Base-by-base conservation (phyloP, 2,797 vertebrate genomes). In the Cichlasoma orientale region DNA sequence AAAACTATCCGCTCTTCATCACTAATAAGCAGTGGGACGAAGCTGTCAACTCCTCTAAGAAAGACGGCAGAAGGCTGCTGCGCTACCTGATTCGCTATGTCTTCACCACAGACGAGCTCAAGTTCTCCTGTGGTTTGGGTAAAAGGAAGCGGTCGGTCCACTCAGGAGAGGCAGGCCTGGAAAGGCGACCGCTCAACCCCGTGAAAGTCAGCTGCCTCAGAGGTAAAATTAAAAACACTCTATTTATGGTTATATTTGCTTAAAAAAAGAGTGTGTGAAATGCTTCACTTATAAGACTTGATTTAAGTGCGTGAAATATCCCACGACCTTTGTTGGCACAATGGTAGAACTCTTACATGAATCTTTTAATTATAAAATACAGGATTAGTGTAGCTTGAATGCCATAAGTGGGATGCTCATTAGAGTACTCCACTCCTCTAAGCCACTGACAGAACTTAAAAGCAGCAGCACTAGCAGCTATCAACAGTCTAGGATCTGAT, bases 141-240 rank as follows among this genome's bases (percentile, higher is more conserved):
- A 99, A 99, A 96, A 97, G 98, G 96, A 99, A 99, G 96, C 98
- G 98, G 84, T 99, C 98, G 75, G 97, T 98, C 92, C 97, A 99
- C 96, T 97, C 97, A 88, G 97, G 97, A 94, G 98, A 99, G 88
- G 94, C 97, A 33, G 98, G 98, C 89, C 97, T 97, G 78, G 98
- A 99, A 96, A 97, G 98, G 94, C 96, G 97, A 78, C 98, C 98
- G 75, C 97, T 99, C 92, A 99, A 99, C 96, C 98, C 98, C 41
- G 95, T 99, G 94, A 99, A 99, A 97, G 98, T 99, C 95, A 98
- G 97, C 94, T 99, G 98, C 95, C 98, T 99, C 95, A 97, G 98
- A 99, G 98, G 98, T 99, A 97, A 50, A 4, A 66, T 5, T 44
- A 7, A 36, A 36, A 36, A 11, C 36, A 36, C 9, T 33, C 7